These are phyloP conservation scores for Bolinopsis microptera DNA, from an alignment of 37 sponge, comb jelly and placozoan species.

Conservation along the genomic window DNA sequence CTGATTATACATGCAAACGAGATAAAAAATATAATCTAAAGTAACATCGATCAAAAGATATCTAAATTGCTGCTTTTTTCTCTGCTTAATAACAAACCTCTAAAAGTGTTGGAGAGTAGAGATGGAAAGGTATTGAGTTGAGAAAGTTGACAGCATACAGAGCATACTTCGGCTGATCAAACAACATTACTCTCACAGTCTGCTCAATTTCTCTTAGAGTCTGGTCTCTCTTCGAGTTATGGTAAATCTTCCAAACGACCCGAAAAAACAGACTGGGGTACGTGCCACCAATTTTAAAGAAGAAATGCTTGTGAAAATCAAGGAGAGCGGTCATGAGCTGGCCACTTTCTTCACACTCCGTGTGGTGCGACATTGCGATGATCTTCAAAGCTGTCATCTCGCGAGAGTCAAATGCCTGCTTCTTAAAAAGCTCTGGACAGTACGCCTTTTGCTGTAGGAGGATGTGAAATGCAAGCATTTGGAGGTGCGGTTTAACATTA, in stretches of 20 bases:
- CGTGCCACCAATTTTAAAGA: neutral
- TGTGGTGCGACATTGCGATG: conserved; percentile 21
- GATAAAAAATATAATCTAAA: too few species aligned
- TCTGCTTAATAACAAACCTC: too few species aligned
- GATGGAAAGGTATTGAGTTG: conserved; percentile 1
- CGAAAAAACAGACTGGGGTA: conserved; percentile 42
- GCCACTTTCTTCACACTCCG: neutral
- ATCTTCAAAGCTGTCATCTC: conserved; percentile 26
- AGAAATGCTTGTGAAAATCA: conserved; percentile 28
- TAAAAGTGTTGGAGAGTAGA: neutral
- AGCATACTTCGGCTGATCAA: conserved; percentile 41
- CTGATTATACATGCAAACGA: too few species aligned
- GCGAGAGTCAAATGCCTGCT: neutral
- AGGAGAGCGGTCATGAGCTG: conserved; percentile 13
- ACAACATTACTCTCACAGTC: conserved; percentile 22
- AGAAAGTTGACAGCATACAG: conserved; percentile 50
- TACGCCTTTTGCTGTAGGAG: neutral
- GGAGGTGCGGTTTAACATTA: neutral
- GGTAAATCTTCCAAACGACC: conserved; percentile 19
- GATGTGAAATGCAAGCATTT: neutral
- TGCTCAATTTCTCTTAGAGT: conserved; percentile 5
- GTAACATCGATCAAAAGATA: too few species aligned
- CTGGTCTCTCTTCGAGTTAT: conserved; percentile 27
- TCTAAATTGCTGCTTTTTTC: too few species aligned
- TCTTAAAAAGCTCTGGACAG: neutral